These are phyloP conservation scores for Antitype chi DNA, from an alignment of 2,888 invertebrate species.

Conservation along the genomic window DNA sequence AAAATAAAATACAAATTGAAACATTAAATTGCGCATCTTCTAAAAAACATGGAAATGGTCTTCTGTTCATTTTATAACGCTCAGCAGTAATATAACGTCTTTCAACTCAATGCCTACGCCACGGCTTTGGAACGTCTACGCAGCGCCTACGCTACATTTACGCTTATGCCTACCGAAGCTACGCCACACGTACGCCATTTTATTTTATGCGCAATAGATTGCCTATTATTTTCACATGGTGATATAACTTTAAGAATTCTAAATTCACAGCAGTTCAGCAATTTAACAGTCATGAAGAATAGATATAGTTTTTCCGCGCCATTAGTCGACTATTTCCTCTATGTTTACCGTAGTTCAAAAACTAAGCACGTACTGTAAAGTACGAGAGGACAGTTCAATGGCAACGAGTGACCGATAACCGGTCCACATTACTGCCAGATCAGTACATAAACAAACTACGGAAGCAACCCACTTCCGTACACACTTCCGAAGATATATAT, in stretches of 20 bases:
- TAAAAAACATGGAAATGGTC: not conserved
- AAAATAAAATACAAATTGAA: too few relatives aligned
- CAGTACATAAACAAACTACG: constrained; percentile 67
- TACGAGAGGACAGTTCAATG: constrained; percentile 74
- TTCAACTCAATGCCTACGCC: not conserved
- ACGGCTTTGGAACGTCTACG: too few relatives aligned
- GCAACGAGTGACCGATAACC: constrained; percentile 70
- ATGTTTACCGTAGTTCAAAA: constrained; percentile 64
- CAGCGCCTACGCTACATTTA: not conserved
- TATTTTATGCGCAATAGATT: not conserved
- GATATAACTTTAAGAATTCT: not conserved
- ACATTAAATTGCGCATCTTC: too few relatives aligned
- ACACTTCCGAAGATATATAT: constrained; percentile 77
- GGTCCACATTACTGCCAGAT: constrained; percentile 69
- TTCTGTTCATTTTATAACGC: not conserved
- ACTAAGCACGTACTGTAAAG: constrained; percentile 69
- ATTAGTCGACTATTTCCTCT: constrained; percentile 45
- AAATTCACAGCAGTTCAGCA: not conserved
- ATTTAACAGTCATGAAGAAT: not conserved
- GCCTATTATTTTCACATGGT: not conserved
- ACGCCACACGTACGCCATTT: not conserved
- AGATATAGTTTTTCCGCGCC: constrained; percentile 26
- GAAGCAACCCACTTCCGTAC: constrained; percentile 75
- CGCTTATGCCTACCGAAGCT: not conserved
- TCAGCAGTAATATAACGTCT: not conserved